Evolutionary conservation across 1,140 invertebrate species (phyloP).

Genomic region (Coenobita brevimanus): DNA sequence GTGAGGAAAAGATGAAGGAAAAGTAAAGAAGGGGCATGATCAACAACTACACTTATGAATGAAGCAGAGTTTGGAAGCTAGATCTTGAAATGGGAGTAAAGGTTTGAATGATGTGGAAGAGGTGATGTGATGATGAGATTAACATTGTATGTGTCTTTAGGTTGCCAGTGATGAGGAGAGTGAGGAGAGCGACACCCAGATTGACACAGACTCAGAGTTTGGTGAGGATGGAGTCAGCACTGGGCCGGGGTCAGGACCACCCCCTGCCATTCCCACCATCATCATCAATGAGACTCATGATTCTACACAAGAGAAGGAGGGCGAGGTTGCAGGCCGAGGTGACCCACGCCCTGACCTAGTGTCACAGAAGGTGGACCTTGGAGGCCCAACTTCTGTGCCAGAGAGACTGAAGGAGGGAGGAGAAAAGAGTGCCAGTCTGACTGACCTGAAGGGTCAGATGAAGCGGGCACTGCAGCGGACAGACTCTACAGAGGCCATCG

Average conservation of each 20-base stretch:
- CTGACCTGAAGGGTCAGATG: conserved; percentile 57
- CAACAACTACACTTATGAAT: no score
- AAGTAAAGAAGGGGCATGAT: no score
- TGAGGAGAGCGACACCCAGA: conserved; percentile 85
- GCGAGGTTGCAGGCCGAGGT: neutral
- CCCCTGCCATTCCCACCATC: conserved; percentile 73
- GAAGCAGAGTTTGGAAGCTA: no score
- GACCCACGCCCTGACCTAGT: conserved; percentile 31
- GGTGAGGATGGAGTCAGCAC: conserved; percentile 80
- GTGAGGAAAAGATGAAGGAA: no score
- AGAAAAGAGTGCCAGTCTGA: conserved; percentile 63
- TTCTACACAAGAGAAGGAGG: conserved; percentile 24
- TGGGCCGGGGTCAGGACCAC: conserved; percentile 47
- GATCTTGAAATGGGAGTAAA: no score
- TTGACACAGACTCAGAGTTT: conserved; percentile 93
- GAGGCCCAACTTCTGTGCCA: neutral
- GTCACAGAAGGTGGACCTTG: conserved; percentile 29
- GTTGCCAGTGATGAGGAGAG: conserved; percentile 80
- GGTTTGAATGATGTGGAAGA: no score
- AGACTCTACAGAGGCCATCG: conserved; percentile 88
- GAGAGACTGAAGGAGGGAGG: conserved; percentile 39
- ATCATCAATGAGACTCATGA: conserved; percentile 73
- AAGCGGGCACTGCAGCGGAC: conserved; percentile 81
- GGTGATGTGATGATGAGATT: neutral
- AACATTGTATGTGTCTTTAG: conserved; percentile 73